phyloP scores from a whole-genome alignment of 2,888 invertebrate species.

The Lymantria dispar region DNA sequence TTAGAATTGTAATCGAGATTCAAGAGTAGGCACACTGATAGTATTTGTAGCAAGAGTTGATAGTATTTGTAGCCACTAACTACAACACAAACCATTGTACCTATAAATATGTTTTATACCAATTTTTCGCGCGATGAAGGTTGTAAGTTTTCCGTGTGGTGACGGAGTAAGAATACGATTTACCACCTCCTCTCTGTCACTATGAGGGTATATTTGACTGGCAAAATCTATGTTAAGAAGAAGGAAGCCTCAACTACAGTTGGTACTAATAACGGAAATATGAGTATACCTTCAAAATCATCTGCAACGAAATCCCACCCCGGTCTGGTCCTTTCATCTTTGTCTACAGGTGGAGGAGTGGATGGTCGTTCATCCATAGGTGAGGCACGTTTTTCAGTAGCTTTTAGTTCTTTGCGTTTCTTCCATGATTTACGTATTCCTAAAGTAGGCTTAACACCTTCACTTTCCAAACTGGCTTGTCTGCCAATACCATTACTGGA shows the following conservation, averaged over 20 bases:
- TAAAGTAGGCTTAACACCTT: slow-evolving; percentile 61
- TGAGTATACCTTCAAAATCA: slow-evolving; percentile 87
- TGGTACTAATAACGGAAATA: neutral
- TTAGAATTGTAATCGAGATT: too few relatives aligned
- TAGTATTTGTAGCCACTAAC: too few relatives aligned
- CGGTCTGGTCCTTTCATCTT: slow-evolving; percentile 61
- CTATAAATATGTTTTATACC: too few relatives aligned
- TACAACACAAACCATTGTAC: too few relatives aligned
- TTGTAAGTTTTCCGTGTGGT: too few relatives aligned
- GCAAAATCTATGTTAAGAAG: too few relatives aligned
- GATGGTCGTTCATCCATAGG: slow-evolving; percentile 67
- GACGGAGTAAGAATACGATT: too few relatives aligned
- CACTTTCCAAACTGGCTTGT: slow-evolving; percentile 60
- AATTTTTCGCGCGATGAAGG: too few relatives aligned
- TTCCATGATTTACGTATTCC: slow-evolving; percentile 78
- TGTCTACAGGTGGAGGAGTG: slow-evolving; percentile 51
- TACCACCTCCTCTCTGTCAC: too few relatives aligned
- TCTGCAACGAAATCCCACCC: slow-evolving; percentile 89
- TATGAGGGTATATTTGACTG: too few relatives aligned
- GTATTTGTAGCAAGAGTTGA: too few relatives aligned
- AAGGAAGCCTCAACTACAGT: neutral
- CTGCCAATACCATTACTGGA: slow-evolving; percentile 66
- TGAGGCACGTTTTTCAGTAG: slow-evolving; percentile 59
- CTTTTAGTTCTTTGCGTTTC: slow-evolving; percentile 74
- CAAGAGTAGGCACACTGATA: too few relatives aligned